Conservation (phyloP, 2,113 vertebrate genomes). For the Alectura lathami region DNA sequence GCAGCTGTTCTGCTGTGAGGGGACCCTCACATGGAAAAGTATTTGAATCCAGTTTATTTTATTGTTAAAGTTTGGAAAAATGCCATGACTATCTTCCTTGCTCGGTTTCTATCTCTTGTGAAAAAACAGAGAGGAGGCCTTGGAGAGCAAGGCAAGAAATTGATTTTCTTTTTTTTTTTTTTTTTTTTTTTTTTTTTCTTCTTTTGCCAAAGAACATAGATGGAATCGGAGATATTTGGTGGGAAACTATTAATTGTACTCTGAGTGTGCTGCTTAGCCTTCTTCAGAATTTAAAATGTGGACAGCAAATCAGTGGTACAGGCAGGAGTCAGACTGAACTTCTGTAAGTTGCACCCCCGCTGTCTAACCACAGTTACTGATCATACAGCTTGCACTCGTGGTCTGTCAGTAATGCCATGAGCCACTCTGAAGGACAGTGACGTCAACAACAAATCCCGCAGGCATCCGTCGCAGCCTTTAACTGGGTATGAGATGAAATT, state of each 20-base stretch:
- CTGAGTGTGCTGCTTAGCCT: neutral
- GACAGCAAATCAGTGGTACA: neutral
- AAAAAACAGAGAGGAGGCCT: neutral
- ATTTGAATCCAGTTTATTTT: neutral
- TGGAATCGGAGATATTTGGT: neutral
- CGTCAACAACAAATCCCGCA: accelerated
- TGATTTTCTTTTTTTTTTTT: neutral
- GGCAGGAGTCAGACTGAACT: neutral
- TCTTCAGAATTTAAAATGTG: neutral
- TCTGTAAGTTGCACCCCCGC: neutral
- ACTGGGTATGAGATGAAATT: neutral
- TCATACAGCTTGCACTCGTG: accelerated
- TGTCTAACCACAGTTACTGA: neutral
- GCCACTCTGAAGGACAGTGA: neutral
- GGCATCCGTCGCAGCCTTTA: neutral
- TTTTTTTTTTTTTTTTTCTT: slow-evolving; percentile 8
- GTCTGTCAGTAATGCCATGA: neutral
- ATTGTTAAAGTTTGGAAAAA: neutral
- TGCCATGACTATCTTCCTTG: neutral
- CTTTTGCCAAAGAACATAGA: neutral
- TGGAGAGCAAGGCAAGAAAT: neutral
- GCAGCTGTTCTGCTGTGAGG: neutral
- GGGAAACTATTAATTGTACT: neutral
- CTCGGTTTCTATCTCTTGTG: neutral
- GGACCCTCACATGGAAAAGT: neutral